Percentiles rank a stretch among this genome's conserved stretches.
Evolutionary conservation across 1,140 invertebrate genomes (phyloP).

Genomic region (Drosophila insularis): DNA sequence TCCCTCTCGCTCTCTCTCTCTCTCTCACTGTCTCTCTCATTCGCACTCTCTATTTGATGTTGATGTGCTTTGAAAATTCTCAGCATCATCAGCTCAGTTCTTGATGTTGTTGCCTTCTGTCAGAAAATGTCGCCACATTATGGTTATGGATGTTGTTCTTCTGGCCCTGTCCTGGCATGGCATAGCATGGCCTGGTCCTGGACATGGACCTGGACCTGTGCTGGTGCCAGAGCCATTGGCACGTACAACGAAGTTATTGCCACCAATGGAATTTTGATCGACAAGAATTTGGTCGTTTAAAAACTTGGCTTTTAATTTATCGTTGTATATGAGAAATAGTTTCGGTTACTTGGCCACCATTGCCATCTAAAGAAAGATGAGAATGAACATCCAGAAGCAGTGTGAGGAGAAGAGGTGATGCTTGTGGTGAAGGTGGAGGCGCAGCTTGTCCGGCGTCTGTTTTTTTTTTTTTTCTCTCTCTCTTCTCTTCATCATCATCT

Average conservation of each 20-base stretch:
- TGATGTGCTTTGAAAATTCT: background rate
- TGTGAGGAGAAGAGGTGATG: background rate
- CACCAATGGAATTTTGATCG: conserved; percentile 82
- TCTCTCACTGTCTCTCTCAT: conserved; percentile 9
- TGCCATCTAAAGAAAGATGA: conserved; percentile 24
- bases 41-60: background rate
- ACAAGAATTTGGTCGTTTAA: conserved; percentile 82
- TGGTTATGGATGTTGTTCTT: conserved; percentile 43
- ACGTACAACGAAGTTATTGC: conserved; percentile 77
- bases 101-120: conserved; percentile 6
- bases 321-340: conserved; percentile 82
- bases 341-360: conserved; percentile 63
- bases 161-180: background rate
- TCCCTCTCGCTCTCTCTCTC: conserved; percentile 18
- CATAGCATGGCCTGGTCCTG: background rate
- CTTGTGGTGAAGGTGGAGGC: conserved; percentile 35
- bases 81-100: background rate
- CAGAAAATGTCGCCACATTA: conserved; percentile 29
- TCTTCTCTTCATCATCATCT: conserved; percentile 1
- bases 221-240: conserved; percentile 64
- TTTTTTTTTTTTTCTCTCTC: conserved; percentile 48
- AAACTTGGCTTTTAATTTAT: conserved; percentile 82
- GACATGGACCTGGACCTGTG: conserved; percentile 3
- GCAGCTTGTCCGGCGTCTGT: conserved; percentile 37
- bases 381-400: background rate